Evolutionary conservation across 2,888 invertebrate species (phyloP).

Genomic region (Emmelina monodactyla): DNA sequence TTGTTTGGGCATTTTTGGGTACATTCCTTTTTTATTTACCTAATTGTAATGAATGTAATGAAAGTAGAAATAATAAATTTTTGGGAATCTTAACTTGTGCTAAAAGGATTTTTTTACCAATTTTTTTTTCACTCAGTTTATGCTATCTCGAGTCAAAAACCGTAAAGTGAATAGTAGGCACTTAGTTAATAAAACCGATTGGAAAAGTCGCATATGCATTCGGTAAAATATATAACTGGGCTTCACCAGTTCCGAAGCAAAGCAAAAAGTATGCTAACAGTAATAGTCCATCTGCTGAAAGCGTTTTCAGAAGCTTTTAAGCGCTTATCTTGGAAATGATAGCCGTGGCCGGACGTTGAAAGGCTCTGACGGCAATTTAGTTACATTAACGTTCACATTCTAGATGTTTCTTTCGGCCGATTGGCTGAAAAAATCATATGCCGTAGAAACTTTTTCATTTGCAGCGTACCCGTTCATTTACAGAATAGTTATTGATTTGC

Average conservation of each 20-base stretch:
- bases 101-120: too few relatives aligned
- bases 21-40: too few relatives aligned
- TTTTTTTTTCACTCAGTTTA: too few relatives aligned
- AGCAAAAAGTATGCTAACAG: slow-evolving; percentile 47
- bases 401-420: background rate
- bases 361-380: slow-evolving; percentile 63
- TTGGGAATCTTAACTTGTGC: too few relatives aligned
- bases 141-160: too few relatives aligned
- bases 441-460: slow-evolving; percentile 12
- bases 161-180: too few relatives aligned
- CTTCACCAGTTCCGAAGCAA: slow-evolving; percentile 15
- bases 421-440: too few relatives aligned
- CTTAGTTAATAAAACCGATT: too few relatives aligned
- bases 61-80: too few relatives aligned
- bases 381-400: slow-evolving; percentile 58
- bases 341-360: slow-evolving; percentile 59
- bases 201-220: background rate
- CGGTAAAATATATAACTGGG: slow-evolving; percentile 21
- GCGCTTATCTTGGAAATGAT: slow-evolving; percentile 65
- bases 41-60: too few relatives aligned
- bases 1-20: too few relatives aligned
- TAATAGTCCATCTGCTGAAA: slow-evolving; percentile 54
- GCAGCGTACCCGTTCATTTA: slow-evolving; percentile 22
- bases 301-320: slow-evolving; percentile 61
- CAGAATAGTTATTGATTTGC: slow-evolving; percentile 32